Conservation (phyloP, 2,113 vertebrate genomes). For the Dendrocopos noguchii region DNA sequence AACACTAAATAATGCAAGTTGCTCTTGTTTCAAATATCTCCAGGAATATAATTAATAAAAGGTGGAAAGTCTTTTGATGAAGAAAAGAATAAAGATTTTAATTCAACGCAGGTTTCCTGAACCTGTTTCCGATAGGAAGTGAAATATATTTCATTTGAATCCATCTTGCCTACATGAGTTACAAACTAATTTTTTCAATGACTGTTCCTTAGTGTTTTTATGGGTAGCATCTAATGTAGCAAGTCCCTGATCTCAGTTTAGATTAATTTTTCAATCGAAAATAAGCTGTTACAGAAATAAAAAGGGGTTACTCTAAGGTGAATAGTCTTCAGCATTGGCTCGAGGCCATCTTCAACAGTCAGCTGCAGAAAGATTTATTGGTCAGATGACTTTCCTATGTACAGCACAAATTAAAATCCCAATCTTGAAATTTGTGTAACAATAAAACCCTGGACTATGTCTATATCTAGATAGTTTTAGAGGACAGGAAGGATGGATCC, state of each 20-base stretch:
- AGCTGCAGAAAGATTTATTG: neutral
- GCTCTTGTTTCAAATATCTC: neutral
- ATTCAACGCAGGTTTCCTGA: neutral
- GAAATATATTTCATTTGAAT: neutral
- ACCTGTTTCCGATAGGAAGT: neutral
- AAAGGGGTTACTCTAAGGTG: slow-evolving; percentile 5
- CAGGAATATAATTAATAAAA: neutral
- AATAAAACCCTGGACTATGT: neutral
- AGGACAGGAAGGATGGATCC: neutral
- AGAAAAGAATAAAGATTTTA: neutral
- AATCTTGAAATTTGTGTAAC: neutral
- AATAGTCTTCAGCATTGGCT: neutral
- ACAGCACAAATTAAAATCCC: neutral
- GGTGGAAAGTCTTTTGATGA: neutral
- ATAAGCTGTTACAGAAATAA: neutral
- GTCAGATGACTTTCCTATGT: neutral
- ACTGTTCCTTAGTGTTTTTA: neutral
- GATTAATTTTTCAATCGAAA: neutral
- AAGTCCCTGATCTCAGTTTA: neutral
- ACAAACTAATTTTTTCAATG: neutral
- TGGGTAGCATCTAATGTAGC: neutral
- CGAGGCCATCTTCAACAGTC: neutral
- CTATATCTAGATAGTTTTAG: neutral
- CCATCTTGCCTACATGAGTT: neutral
- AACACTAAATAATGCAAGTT: neutral